These are phyloP conservation scores for Galleria mellonella DNA, from an alignment of 1,140 invertebrate genomes.

Conservation along the genomic window DNA sequence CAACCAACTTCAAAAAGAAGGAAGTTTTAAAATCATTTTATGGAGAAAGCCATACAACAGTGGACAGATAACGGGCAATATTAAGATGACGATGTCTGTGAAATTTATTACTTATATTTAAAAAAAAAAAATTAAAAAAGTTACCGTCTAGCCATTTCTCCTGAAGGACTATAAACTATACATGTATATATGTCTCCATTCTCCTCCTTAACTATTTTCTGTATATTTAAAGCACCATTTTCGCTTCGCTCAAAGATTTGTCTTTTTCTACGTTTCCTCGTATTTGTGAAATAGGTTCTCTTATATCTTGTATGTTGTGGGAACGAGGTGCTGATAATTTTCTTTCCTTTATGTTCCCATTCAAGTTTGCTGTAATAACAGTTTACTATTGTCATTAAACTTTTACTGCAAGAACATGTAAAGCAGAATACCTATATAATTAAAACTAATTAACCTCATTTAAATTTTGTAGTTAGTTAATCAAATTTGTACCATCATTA, in stretches of 20 bases:
- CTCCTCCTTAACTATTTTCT: conserved; percentile 80
- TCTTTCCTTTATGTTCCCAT: conserved; percentile 67
- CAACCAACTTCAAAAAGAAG: too few relatives aligned
- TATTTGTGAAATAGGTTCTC: conserved; percentile 18
- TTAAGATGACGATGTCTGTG: too few relatives aligned
- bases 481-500: too few relatives aligned
- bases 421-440: too few relatives aligned
- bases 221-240: conserved; percentile 79
- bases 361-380: conserved; percentile 57
- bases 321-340: conserved; percentile 42
- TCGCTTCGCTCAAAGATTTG: conserved; percentile 52
- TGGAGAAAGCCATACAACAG: too few relatives aligned
- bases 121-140: background rate
- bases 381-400: too few relatives aligned
- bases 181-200: conserved; percentile 88
- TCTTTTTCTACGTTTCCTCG: conserved; percentile 47
- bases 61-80: too few relatives aligned
- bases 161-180: conserved; percentile 84
- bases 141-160: conserved; percentile 81
- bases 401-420: too few relatives aligned
- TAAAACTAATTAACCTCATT: too few relatives aligned
- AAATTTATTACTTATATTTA: too few relatives aligned
- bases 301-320: conserved; percentile 50
- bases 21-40: too few relatives aligned
- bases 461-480: too few relatives aligned